phyloP scores from a whole-genome alignment of 1,140 invertebrate genomes.

The Polyergus mexicanus region DNA sequence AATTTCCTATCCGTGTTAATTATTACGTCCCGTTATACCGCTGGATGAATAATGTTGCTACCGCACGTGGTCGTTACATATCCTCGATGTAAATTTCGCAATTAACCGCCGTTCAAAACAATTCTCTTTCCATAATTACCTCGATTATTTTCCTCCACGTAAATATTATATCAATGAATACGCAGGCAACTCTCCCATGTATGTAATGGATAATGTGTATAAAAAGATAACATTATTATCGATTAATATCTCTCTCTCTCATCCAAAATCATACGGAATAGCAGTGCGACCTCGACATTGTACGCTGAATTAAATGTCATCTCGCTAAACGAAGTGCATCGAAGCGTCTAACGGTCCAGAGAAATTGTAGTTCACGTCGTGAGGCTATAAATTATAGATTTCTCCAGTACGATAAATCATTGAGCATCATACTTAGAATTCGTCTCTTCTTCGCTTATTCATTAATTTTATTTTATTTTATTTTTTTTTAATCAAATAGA shows the following conservation, averaged over 20 bases:
- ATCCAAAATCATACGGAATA: neutral
- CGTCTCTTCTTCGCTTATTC: constrained; percentile 6
- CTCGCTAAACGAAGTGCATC: constrained; percentile 64
- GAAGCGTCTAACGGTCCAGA: constrained; percentile 69
- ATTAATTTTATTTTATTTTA: neutral
- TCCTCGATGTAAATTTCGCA: constrained; percentile 42
- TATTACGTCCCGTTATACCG: constrained; percentile 53
- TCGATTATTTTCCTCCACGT: constrained; percentile 4
- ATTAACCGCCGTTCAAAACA: constrained; percentile 47
- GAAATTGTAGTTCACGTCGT: constrained; percentile 33
- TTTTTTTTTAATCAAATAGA: neutral
- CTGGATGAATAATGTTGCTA: constrained; percentile 55
- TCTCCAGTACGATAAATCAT: constrained; percentile 40
- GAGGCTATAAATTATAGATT: constrained; percentile 69
- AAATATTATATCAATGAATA: constrained; percentile 49
- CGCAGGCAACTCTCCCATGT: constrained; percentile 13
- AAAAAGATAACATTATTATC: neutral
- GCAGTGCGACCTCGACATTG: neutral
- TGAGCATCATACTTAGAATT: constrained; percentile 57
- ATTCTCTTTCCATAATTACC: constrained; percentile 30
- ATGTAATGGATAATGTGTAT: neutral
- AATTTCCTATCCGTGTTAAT: constrained; percentile 52
- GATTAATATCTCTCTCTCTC: neutral
- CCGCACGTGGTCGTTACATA: constrained; percentile 47
- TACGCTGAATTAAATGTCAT: constrained; percentile 66